Base-by-base conservation (phyloP, 1,140 invertebrate species). In the Cydia pomonella region DNA sequence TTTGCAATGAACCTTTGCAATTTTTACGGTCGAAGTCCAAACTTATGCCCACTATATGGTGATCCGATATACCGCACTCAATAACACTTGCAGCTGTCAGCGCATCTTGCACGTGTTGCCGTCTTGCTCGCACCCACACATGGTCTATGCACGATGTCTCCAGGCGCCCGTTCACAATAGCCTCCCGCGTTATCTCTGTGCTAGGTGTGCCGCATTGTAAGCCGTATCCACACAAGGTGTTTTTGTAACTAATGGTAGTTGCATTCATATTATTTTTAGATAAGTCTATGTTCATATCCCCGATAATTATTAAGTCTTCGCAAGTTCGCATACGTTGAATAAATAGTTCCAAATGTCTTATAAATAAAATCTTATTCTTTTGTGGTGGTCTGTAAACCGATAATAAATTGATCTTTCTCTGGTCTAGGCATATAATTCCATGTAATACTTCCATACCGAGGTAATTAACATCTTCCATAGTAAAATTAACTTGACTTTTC, bases 111-210 rank as follows among this genome's bases (percentile, higher is more conserved):
- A 9, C 13, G 9, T 6, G 18, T 29, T 9, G 29, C 23, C 21
- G 63, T 59, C 50, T 6, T n/a, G 6, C n/a, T 59, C 59, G 59
- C 59, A 62, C 59, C 59, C 59, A 69, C 27, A n/a, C 64, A n/a
- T 69, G 64, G 16, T 69, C 64, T 13, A 69, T 69, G 64, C 64
- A 69, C 12, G 64, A 69, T n/a, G 25, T 12, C 27, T 69, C 27
- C 23, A 69, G 10, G 3, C 64, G 9, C 13, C 64, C 64, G 29
- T n/a, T 16, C 0, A 69, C 64, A 16, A 69, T 41, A 38, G 64
- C 64, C 16, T 69, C 9, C 7, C 64, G 64, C 64, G 64, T 69
- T 69, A 69, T 69, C 64, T 69, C 64, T 5, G 64, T 38, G 1
- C 3, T 38, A 1, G 64, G 64, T 33, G 38, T 69, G 25, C 27